phyloP scores from a whole-genome alignment of 2,113 vertebrate species.

The Neodontobutis hainanensis region DNA sequence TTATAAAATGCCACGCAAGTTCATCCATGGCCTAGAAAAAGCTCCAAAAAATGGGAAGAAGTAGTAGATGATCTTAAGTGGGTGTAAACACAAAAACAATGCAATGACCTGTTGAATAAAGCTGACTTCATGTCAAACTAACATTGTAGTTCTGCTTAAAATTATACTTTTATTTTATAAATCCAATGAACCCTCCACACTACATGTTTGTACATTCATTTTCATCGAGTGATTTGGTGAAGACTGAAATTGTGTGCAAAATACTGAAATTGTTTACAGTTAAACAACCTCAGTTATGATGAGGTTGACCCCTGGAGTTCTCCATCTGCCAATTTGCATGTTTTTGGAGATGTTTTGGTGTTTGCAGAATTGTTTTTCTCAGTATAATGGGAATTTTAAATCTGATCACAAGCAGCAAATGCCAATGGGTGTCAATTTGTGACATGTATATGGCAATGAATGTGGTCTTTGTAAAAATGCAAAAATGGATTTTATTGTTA shows the following conservation, averaged over 20 bases:
- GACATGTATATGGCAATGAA: too few species aligned
- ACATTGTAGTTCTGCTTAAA: too few species aligned
- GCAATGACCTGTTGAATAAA: conserved; percentile 50
- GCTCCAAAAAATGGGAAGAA: conserved; percentile 86
- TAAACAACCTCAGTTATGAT: conserved; percentile 32
- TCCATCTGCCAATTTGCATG: background rate
- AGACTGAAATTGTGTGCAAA: background rate
- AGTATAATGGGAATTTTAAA: background rate
- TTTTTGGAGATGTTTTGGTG: conserved; percentile 3
- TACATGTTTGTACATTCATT: background rate
- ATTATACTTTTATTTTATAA: too few species aligned
- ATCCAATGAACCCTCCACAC: too few species aligned
- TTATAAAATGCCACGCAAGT: conserved; percentile 89
- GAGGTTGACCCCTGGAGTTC: conserved; percentile 10
- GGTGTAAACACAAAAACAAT: conserved; percentile 10
- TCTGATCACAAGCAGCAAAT: too few species aligned
- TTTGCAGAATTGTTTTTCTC: conserved; percentile 10
- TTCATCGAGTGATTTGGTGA: background rate
- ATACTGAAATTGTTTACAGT: conserved; percentile 3
- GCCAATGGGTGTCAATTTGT: too few species aligned
- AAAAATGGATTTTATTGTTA: too few species aligned
- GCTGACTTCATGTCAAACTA: background rate
- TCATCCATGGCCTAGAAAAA: conserved; percentile 91
- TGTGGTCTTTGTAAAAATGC: too few species aligned
- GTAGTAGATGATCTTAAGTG: conserved; percentile 76